Conservation (phyloP, 2,797 vertebrate genomes). For the Phrynocephalus vlangalii region DNA sequence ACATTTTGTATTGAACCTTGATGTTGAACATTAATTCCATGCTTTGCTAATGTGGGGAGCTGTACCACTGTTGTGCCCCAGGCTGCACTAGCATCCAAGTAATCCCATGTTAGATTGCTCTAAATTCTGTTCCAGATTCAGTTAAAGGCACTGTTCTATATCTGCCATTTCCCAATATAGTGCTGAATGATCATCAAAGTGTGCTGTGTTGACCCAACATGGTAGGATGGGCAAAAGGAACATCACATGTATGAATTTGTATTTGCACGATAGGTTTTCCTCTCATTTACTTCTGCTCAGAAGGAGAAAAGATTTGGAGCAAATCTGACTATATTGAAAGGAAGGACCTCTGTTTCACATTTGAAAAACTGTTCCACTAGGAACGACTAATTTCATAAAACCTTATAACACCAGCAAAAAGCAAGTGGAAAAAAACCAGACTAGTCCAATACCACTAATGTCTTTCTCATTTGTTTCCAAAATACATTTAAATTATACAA, state of each 20-base stretch:
- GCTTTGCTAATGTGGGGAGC: not conserved
- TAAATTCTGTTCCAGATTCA: not conserved
- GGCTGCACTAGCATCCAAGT: not conserved
- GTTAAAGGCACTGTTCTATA: not conserved
- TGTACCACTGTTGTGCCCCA: not conserved
- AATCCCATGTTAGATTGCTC: not conserved
- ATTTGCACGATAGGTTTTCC: not conserved
- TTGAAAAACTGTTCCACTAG: not conserved
- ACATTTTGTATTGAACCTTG: not conserved
- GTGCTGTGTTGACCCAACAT: not conserved
- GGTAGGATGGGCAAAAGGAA: not conserved
- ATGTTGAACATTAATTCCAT: not conserved
- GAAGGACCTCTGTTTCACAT: not conserved
- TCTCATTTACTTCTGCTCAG: not conserved
- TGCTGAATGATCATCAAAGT: not conserved
- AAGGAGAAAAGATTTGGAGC: not conserved
- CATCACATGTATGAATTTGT: not conserved
- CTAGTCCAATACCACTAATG: not conserved
- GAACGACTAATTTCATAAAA: not conserved
- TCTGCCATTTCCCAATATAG: not conserved
- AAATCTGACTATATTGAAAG: not conserved
- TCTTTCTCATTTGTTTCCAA: not conserved
- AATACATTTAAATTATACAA: not conserved
- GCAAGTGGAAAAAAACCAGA: not conserved
- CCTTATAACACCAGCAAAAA: not conserved